phyloP scores from a whole-genome alignment of 2,888 invertebrate species.

The Ommatoiulus sabulosus region DNA sequence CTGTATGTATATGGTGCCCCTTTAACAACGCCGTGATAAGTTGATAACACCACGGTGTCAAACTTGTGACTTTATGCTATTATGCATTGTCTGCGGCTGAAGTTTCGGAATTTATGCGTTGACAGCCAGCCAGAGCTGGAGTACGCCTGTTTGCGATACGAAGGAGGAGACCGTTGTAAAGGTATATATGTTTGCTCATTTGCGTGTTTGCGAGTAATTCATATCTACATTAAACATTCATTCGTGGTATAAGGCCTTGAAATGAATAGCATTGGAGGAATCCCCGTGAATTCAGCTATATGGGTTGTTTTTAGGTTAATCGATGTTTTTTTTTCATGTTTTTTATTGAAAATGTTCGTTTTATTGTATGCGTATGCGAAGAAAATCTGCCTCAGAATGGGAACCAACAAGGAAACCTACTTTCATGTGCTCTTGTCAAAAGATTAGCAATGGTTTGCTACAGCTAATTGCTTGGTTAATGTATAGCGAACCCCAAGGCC shows the following conservation, averaged over 20 bases:
- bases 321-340: background rate
- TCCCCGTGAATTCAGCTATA: background rate
- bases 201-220: conserved; percentile 20
- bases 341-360: background rate
- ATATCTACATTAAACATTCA: conserved; percentile 2
- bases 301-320: background rate
- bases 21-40: no score
- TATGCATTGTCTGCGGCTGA: no score
- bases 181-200: conserved; percentile 1
- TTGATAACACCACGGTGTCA: no score
- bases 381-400: background rate
- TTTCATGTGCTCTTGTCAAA: background rate
- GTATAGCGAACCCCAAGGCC: background rate
- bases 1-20: background rate
- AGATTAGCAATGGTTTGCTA: background rate
- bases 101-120: no score
- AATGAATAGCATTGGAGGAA: background rate
- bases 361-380: background rate
- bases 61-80: no score
- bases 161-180: conserved; percentile 34
- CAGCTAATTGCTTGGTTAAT: background rate
- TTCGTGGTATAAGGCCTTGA: conserved; percentile 22
- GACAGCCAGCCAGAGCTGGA: background rate
- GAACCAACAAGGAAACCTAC: background rate
- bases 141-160: background rate